Percentiles rank a stretch among this genome's conserved stretches.
These are phyloP conservation scores for Ganaspis brasiliensis DNA, from an alignment of 2,888 invertebrate species.

Conservation along the genomic window DNA sequence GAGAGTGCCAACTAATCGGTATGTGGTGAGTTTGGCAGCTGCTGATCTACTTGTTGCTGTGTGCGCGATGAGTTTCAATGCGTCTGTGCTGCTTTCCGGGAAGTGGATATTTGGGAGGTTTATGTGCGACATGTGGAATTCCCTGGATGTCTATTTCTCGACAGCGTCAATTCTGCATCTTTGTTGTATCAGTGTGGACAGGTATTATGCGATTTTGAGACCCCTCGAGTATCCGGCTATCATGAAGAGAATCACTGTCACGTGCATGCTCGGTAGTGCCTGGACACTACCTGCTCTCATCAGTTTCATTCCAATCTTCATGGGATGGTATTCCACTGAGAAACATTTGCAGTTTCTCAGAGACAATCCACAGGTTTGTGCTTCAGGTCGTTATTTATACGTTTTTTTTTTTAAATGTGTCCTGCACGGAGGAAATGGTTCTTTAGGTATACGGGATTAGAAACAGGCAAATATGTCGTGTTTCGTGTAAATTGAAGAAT, in stretches of 20 bases:
- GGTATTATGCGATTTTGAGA: slow-evolving; percentile 95
- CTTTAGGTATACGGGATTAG: not conserved
- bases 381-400: not conserved
- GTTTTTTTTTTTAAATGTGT: not conserved
- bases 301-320: slow-evolving; percentile 85
- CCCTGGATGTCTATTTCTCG: slow-evolving; percentile 96
- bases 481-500: too few relatives aligned
- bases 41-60: slow-evolving; percentile 96
- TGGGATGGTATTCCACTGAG: slow-evolving; percentile 86
- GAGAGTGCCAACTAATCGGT: slow-evolving; percentile 95
- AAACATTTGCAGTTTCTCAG: slow-evolving; percentile 83
- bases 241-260: slow-evolving; percentile 90
- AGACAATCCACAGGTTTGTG: slow-evolving; percentile 84
- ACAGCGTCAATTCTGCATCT: slow-evolving; percentile 95
- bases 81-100: slow-evolving; percentile 90
- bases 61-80: slow-evolving; percentile 96
- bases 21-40: slow-evolving; percentile 95
- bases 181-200: slow-evolving; percentile 96
- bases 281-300: slow-evolving; percentile 84
- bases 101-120: slow-evolving; percentile 93
- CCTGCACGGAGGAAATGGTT: slow-evolving; percentile 13
- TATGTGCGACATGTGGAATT: slow-evolving; percentile 97
- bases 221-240: slow-evolving; percentile 96
- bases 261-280: slow-evolving; percentile 81
- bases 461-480: too few relatives aligned